Evolutionary conservation across 2,797 vertebrate species (phyloP), one percentile per base, ranked within the genome.

Genomic region (Antrozous pallidus): DNA sequence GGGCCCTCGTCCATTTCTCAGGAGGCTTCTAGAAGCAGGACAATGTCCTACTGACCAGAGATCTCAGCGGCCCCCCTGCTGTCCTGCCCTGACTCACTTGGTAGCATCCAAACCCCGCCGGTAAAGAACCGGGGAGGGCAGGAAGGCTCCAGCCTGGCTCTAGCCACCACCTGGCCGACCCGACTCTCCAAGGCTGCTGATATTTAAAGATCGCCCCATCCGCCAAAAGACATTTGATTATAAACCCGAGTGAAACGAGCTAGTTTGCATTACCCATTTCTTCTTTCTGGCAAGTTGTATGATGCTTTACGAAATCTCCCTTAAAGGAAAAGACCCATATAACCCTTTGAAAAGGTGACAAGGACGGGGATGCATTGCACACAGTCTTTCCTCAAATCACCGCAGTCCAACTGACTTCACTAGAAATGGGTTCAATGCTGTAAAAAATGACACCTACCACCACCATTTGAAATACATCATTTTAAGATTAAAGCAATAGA

Each of bases 31-130:
- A 74, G 84, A 70, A 94, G 65, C 20, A 75, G 71, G 42, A 42
- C 54, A 33, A n/a, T 33, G 56, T 92, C 73, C 63, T 47, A 31
- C 61, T 81, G 86, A n/a, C 24, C 8, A 16, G 70, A 71, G 74
- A 75, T 67, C 28, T 88, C 24, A 3, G 38, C 33, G 14, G 33
- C 87, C 91, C 84, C 88, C 83, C 96, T 91, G 42, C 92, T 82
- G 63, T 0, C 16, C 12, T 16, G 88, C 81, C 87, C 33, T 40
- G 40, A 78, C 77, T 84, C 88, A 95, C 47, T 96, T 96, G 85
- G 94, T 95, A 95, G 85, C 92, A 87, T 56, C 90, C 95, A 95
- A 92, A 94, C 70, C 65, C 24, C 79, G 87, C 33, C 33, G 38
- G 83, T 61, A 78, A 94, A 70, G 73, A 93, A 40, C 42, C 22